These are phyloP conservation scores for Coptotermes formosanus DNA, from an alignment of 1,140 invertebrate species.

Conservation along the genomic window DNA sequence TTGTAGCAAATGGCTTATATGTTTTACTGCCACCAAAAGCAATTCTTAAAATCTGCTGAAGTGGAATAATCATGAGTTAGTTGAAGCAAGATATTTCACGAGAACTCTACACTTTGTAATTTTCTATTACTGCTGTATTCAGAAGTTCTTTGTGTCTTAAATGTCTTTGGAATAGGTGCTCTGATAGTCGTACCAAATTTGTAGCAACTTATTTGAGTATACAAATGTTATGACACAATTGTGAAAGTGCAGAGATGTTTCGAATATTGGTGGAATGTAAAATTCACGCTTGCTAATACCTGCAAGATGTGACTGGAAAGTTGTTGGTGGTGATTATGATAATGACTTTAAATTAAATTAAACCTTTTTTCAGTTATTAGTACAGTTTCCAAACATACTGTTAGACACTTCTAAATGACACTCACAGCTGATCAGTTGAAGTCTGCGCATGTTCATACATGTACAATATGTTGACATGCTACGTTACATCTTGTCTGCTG, in stretches of 20 bases:
- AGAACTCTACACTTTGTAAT: neutral
- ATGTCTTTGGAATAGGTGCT: neutral
- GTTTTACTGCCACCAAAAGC: neutral
- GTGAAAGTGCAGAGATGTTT: neutral
- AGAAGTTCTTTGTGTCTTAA: neutral
- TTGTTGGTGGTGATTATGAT: too few relatives aligned
- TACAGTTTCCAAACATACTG: too few relatives aligned
- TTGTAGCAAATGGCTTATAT: neutral
- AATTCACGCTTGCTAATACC: too few relatives aligned
- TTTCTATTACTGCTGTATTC: neutral
- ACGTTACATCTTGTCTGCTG: neutral
- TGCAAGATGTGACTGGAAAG: too few relatives aligned
- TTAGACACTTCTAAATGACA: too few relatives aligned
- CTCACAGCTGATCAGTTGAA: too few relatives aligned
- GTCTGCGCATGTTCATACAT: too few relatives aligned
- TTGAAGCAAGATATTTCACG: neutral
- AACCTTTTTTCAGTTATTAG: too few relatives aligned
- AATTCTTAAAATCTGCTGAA: neutral
- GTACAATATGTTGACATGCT: neutral
- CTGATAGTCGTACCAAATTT: neutral
- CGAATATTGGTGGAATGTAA: neutral
- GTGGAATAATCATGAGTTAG: neutral
- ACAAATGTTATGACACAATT: neutral
- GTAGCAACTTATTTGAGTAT: neutral
- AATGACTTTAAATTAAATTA: too few relatives aligned